phyloP scores from a whole-genome alignment of 2,797 vertebrate genomes.

The Falco berigora region DNA sequence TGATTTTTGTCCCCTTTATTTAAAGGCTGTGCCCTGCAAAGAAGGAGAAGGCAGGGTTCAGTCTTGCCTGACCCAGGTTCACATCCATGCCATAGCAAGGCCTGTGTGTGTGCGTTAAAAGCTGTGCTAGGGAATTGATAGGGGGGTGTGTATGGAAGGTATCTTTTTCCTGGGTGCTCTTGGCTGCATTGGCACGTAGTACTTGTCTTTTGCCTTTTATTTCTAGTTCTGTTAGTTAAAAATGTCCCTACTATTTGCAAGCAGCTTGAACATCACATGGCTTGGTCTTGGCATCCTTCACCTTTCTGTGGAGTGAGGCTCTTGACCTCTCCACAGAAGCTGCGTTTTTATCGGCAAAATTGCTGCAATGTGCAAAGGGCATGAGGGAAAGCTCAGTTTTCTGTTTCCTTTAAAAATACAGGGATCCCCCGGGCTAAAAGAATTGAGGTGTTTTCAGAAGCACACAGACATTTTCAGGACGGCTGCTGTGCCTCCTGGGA shows the following conservation, averaged over 20 bases:
- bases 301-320: neutral
- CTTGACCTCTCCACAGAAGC: neutral
- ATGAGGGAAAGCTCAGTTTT: neutral
- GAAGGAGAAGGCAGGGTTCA: neutral
- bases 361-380: fast-evolving
- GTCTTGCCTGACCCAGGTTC: neutral
- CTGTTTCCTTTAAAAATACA: neutral
- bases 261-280: neutral
- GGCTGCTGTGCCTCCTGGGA: neutral
- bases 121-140: neutral
- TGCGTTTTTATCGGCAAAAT: fast-evolving
- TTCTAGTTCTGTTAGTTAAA: neutral
- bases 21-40: neutral
- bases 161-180: neutral
- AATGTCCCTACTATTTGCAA: neutral
- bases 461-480: fast-evolving
- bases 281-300: neutral
- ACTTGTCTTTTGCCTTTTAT: neutral
- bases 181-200: neutral
- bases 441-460: neutral
- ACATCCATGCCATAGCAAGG: fast-evolving
- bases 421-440: neutral
- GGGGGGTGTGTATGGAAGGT: neutral
- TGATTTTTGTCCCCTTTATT: neutral
- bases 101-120: neutral